A percentile compares a stretch with the other conserved stretches of the same genome.
Conservation (phyloP, 2,888 invertebrate genomes). For the Morpho deidamia region DNA sequence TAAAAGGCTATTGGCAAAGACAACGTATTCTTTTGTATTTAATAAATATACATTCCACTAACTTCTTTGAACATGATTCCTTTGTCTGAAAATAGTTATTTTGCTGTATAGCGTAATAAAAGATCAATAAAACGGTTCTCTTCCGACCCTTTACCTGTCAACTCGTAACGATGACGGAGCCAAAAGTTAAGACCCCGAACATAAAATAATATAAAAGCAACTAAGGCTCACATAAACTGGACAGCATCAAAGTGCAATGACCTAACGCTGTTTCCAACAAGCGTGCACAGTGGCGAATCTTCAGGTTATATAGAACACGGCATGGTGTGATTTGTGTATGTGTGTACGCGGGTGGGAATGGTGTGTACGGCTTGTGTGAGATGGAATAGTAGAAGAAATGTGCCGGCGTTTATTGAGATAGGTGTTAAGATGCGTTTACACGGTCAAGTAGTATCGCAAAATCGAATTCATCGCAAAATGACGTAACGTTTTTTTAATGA, state of each 20-base stretch:
- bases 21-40: no score
- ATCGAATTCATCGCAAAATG: no score
- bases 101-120: constrained; percentile 4
- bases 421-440: neutral
- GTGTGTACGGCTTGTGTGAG: neutral
- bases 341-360: neutral
- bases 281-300: constrained; percentile 4
- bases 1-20: no score
- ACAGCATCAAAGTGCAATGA: neutral
- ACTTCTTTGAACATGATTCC: no score
- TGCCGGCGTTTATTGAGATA: neutral
- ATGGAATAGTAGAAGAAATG: neutral
- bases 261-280: constrained; percentile 4
- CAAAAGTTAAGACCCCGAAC: neutral
- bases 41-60: no score
- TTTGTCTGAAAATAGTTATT: neutral
- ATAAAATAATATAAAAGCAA: neutral
- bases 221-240: neutral
- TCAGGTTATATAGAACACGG: constrained; percentile 5
- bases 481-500: no score
- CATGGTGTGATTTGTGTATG: constrained; percentile 1
- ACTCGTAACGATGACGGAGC: constrained; percentile 3
- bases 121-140: constrained; percentile 11
- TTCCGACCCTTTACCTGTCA: constrained; percentile 13
- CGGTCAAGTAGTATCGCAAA: neutral